phyloP scores from a whole-genome alignment of 2,113 vertebrate species.

The Microcebus murinus region DNA sequence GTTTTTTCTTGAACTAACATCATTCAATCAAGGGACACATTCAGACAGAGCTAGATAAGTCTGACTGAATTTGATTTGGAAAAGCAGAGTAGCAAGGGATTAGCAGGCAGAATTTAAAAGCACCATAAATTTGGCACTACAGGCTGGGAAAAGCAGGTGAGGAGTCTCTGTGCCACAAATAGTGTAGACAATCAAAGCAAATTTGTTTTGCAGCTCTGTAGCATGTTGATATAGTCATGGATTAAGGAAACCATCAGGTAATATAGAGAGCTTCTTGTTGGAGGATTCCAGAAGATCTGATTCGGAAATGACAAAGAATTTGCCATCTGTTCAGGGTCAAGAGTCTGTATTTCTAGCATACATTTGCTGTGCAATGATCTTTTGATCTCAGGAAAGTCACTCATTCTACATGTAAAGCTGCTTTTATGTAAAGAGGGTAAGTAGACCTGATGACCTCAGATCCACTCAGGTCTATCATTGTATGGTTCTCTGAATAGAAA shows the following conservation, averaged over 20 bases:
- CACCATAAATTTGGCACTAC: conserved; percentile 71
- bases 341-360: neutral
- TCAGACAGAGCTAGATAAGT: conserved; percentile 83
- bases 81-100: conserved; percentile 81
- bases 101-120: conserved; percentile 82
- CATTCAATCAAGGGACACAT: conserved; percentile 86
- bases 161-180: conserved; percentile 56
- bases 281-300: neutral
- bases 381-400: neutral
- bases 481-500: neutral
- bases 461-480: neutral
- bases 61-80: conserved; percentile 85
- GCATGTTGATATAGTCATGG: neutral
- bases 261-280: neutral
- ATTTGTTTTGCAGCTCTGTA: conserved; percentile 16
- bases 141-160: conserved; percentile 64
- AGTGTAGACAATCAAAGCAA: conserved; percentile 46
- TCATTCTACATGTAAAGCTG: neutral
- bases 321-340: neutral
- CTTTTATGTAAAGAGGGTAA: neutral
- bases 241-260: neutral
- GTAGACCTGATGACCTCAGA: neutral
- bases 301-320: conserved; percentile 13
- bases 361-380: neutral
- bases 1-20: conserved; percentile 89